A percentile compares a stretch with the other conserved stretches of the same genome.
phyloP scores from a whole-genome alignment of 1,140 invertebrate genomes.

The Araneus ventricosus region DNA sequence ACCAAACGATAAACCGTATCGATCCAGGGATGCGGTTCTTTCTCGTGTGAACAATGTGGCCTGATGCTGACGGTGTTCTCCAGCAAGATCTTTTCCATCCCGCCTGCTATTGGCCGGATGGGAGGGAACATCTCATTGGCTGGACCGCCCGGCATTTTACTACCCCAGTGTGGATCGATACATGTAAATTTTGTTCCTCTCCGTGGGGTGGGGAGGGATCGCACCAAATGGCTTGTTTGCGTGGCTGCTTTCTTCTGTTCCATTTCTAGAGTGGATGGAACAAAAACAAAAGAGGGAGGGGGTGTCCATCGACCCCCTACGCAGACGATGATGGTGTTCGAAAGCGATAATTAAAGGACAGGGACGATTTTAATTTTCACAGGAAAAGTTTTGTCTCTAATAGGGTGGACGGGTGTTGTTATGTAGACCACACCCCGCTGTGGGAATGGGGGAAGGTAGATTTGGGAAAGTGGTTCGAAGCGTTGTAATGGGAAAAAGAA shows the following conservation, averaged over 20 bases:
- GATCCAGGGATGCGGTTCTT: slow-evolving; percentile 26
- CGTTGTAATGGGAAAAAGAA: neutral
- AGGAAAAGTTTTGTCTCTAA: slow-evolving; percentile 28
- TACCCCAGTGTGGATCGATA: neutral
- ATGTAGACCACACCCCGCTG: slow-evolving; percentile 12
- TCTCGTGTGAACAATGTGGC: slow-evolving; percentile 54
- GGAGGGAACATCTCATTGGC: slow-evolving; percentile 34
- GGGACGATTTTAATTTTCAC: slow-evolving; percentile 18
- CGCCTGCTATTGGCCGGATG: slow-evolving; percentile 28
- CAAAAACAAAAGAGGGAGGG: neutral
- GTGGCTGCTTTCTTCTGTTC: neutral
- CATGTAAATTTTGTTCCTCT: slow-evolving; percentile 42
- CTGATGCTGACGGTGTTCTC: slow-evolving; percentile 18
- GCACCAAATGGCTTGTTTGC: slow-evolving; percentile 35
- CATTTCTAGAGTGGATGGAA: neutral
- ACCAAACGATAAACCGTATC: slow-evolving; percentile 3
- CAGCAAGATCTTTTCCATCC: slow-evolving; percentile 31
- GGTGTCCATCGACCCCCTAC: neutral
- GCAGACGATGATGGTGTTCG: neutral
- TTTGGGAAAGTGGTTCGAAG: neutral
- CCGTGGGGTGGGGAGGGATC: neutral
- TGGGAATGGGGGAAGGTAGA: neutral
- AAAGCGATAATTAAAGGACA: slow-evolving; percentile 34
- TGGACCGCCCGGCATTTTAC: slow-evolving; percentile 19
- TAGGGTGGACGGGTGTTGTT: neutral